Percentiles rank a stretch among this genome's conserved stretches.
phyloP scores from a whole-genome alignment of 2,888 invertebrate species.

The Andrena bicolor region DNA sequence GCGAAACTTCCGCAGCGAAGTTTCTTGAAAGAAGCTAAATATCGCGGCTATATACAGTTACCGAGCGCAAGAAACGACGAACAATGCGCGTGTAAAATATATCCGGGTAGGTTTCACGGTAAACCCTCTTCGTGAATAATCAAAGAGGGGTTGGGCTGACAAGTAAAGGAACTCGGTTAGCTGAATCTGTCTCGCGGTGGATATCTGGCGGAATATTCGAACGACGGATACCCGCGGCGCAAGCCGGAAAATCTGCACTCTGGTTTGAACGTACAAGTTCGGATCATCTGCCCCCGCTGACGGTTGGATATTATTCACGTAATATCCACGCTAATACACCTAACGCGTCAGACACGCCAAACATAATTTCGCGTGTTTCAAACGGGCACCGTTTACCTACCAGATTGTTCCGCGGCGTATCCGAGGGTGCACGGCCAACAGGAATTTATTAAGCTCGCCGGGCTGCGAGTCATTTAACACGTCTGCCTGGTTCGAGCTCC shows the following conservation, averaged over 20 bases:
- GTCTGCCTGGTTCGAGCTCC: background rate
- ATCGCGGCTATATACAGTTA: background rate
- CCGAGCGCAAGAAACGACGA: conserved; percentile 10
- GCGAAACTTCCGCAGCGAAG: background rate
- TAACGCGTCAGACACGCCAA: conserved; percentile 6
- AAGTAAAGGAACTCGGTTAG: conserved; percentile 29
- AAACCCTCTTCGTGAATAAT: conserved; percentile 49
- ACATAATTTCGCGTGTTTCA: conserved; percentile 2
- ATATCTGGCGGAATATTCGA: conserved; percentile 25
- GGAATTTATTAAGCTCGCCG: conserved; percentile 4
- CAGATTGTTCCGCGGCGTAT: background rate
- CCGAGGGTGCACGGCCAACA: background rate
- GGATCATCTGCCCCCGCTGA: background rate
- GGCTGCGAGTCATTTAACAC: conserved; percentile 14
- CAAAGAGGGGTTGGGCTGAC: conserved; percentile 24
- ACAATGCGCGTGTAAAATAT: conserved; percentile 35
- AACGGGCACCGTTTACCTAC: background rate
- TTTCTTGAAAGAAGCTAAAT: conserved; percentile 2
- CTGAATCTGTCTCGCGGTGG: background rate
- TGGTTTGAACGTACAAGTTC: conserved; percentile 9
- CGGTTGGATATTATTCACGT: conserved; percentile 7
- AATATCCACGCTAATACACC: background rate
- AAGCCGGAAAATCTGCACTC: conserved; percentile 13
- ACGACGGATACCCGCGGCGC: conserved; percentile 9
- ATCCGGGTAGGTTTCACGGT: background rate